Conservation (phyloP, 1,140 invertebrate genomes). For the Carcinoscorpius rotundicauda region DNA sequence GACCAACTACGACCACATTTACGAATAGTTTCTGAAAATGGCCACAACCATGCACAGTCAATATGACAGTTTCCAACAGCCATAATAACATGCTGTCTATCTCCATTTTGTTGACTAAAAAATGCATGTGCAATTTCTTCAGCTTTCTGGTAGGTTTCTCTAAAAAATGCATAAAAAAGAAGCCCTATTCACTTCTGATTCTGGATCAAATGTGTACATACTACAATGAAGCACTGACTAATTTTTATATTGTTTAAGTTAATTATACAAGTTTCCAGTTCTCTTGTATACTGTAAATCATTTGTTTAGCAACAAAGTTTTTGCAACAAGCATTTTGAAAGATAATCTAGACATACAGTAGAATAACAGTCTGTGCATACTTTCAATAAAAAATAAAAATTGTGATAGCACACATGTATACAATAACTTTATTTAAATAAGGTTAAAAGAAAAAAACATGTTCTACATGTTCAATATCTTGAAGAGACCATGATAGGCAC, state of each 20-base stretch:
- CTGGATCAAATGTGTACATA: background rate
- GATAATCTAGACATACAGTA: no score
- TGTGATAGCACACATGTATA: no score
- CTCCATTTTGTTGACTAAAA: conserved; percentile 39
- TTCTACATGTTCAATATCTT: no score
- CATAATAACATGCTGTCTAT: conserved; percentile 35
- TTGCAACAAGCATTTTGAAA: no score
- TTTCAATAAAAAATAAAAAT: no score
- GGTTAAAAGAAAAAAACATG: background rate
- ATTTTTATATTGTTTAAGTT: background rate
- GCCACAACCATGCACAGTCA: conserved; percentile 45
- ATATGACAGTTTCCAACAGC: conserved; percentile 46
- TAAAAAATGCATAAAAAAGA: conserved; percentile 27
- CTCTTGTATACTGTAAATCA: no score
- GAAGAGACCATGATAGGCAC: no score
- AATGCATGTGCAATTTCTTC: conserved; percentile 33
- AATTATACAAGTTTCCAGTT: no score
- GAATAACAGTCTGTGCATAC: no score
- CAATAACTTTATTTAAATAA: background rate
- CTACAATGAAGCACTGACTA: background rate
- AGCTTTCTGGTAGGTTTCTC: conserved; percentile 25
- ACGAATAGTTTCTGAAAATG: conserved; percentile 42
- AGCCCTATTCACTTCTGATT: conserved; percentile 11
- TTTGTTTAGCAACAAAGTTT: no score
- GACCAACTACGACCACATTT: conserved; percentile 43